These are phyloP conservation scores for Antedon mediterranea DNA, from an alignment of 53 echinoderm and acorn worm species.

Conservation along the genomic window DNA sequence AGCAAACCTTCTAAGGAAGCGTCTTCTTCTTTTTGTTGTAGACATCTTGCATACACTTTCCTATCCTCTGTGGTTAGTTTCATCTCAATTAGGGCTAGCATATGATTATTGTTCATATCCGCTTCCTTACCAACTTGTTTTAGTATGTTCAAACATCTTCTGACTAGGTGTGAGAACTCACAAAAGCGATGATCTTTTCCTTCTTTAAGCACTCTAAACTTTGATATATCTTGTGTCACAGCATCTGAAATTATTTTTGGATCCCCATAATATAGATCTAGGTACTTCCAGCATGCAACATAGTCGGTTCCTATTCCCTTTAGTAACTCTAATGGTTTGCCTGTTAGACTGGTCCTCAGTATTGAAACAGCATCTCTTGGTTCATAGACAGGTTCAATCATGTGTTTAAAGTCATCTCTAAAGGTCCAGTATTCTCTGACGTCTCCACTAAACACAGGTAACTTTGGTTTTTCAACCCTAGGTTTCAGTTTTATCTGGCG, in stretches of 20 bases:
- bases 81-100: constrained; percentile 21
- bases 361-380: too few relatives aligned
- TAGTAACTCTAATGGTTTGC: too few relatives aligned
- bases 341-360: too few relatives aligned
- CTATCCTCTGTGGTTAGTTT: constrained; percentile 19
- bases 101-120: constrained; percentile 19
- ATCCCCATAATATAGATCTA: constrained; percentile 4
- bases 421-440: too few relatives aligned
- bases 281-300: constrained; percentile 13
- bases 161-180: too few relatives aligned
- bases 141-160: too few relatives aligned
- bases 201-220: too few relatives aligned
- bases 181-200: not conserved
- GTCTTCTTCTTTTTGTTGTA: constrained; percentile 10
- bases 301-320: constrained; percentile 32
- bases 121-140: not conserved
- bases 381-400: too few relatives aligned
- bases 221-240: too few relatives aligned
- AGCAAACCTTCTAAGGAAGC: constrained; percentile 15
- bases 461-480: constrained; percentile 20
- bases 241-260: too few relatives aligned
- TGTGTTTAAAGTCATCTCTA: too few relatives aligned
- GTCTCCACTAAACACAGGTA: constrained; percentile 24
- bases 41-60: constrained; percentile 13
- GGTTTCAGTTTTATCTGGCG: not conserved